phyloP scores from a whole-genome alignment of 2,113 vertebrate genomes.

The Calidris pugnax region DNA sequence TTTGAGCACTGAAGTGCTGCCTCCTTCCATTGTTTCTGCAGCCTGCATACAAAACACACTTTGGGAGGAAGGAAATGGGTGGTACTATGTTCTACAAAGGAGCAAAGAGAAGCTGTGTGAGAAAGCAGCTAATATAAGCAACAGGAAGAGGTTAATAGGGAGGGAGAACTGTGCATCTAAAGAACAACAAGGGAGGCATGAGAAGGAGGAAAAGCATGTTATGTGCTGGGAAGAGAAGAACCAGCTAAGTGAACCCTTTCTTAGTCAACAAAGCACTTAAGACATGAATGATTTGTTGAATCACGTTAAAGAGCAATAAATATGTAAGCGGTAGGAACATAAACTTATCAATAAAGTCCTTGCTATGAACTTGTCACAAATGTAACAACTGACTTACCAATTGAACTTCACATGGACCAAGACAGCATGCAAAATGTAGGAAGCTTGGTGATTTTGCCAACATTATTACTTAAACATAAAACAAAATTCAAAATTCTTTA shows the following conservation, averaged over 20 bases:
- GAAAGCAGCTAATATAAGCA: conserved; percentile 31
- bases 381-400: neutral
- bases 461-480: neutral
- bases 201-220: neutral
- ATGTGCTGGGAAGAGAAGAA: neutral
- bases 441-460: neutral
- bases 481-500: neutral
- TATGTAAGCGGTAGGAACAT: neutral
- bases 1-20: neutral
- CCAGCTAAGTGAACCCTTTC: neutral
- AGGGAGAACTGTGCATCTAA: neutral
- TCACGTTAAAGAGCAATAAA: neutral
- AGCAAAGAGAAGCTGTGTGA: conserved; percentile 15
- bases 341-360: neutral
- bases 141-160: conserved; percentile 40
- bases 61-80: conserved; percentile 57
- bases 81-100: neutral
- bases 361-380: neutral
- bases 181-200: neutral
- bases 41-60: neutral
- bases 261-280: neutral
- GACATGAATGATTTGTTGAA: neutral
- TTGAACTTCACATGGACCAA: neutral
- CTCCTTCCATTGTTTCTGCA: conserved; percentile 49
- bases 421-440: neutral